Base-by-base conservation (phyloP, 2,888 invertebrate genomes). In the Lithophane ornitopus region DNA sequence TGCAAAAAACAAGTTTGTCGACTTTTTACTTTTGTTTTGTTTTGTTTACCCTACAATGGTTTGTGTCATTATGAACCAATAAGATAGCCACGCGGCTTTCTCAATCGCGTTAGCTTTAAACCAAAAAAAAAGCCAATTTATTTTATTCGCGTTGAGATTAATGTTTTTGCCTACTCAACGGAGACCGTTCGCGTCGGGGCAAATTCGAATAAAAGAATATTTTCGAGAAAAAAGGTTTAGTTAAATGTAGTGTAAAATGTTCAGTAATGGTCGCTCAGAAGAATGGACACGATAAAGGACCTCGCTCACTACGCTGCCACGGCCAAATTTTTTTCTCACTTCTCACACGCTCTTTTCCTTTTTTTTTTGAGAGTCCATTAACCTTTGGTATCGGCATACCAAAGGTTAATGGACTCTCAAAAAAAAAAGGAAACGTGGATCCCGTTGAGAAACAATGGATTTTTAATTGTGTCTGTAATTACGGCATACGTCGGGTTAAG, bases 231-330 rank as follows among this genome's bases (percentile, higher is more conserved):
- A 44, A n/a, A 39, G n/a, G 34, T 28, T 11, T n/a, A 54, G 44
- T 49, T 66, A 49, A 80, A 81, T 75, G 14, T 61, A 61, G 54
- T 49, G 41, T 70, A 44, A 81, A 80, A 81, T 70, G 1, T 61
- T 75, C 34, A 26, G 39, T 66, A 81, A 61, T 54, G 26, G 54
- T 54, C 22, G 58, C 44, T 39, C 34, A 65, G 4, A 26, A 41
- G 46, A 70, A 41, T 22, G 62, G 78, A 28, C 56, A 62, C 9
- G 28, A 41, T 70, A 70, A 78, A 9, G 22, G 22, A 65, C 19
- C 14, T 26, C 12, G 26, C 19, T 26, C 26, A 44, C 26, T 26
- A 26, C 56, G 26, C 56, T 8, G 3, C 16, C 56, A 16, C 26
- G 19, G 19, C 3, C 22, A 14, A 8, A 28, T 4, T 28, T 28